Base-by-base conservation (phyloP, 2,113 vertebrate genomes). In the Oreotrochilus melanogaster region DNA sequence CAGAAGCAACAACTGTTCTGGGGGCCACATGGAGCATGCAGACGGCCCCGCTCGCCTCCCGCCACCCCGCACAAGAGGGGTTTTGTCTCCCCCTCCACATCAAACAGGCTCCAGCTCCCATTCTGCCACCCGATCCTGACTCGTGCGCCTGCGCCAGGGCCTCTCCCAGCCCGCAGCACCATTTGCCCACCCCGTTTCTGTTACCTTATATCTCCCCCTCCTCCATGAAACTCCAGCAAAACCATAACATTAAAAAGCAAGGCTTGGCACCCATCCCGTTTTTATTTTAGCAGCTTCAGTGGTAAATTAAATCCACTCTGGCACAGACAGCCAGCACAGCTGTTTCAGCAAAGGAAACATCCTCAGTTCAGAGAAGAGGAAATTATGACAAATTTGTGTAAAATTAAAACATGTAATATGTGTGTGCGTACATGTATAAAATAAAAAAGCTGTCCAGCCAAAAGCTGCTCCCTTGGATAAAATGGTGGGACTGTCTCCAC, bases 331-430 rank as follows among this genome's bases (percentile, higher is more conserved):
- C 81, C 86, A 78, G 81, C 95, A 82, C 97, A 97, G 96, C 97
- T 97, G 97, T 88, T 96, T 57, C 91, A 92, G 95, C 94, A 92
- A 92, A 97, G 79, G 93, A 91, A 73, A 94, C 93, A 89, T 82
- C 90, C 78, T 73, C 76, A 61, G 82, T 78, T 81, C 88, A 95
- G 82, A 93, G 76, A 73, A 92, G 64, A 95, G 88, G 91, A 95
- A 92, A 92, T 82, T 37, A 70, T 79, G 86, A 97, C 83, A 81
- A 86, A 95, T 93, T 79, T 88, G 82, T 89, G 90, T 57, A 75
- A 84, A 94, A 92, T 86, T 95, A 85, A 92, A 95, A 92, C 66
- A 65, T 42, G 86, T 76, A 54, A 76, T 93, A 25, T 82, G 78
- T 89, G 85, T 82, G 73, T 86, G 72, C 48, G 60, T 71, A 86